Base-by-base conservation (phyloP, 2,113 vertebrate species). In the Psettodes erumei region DNA sequence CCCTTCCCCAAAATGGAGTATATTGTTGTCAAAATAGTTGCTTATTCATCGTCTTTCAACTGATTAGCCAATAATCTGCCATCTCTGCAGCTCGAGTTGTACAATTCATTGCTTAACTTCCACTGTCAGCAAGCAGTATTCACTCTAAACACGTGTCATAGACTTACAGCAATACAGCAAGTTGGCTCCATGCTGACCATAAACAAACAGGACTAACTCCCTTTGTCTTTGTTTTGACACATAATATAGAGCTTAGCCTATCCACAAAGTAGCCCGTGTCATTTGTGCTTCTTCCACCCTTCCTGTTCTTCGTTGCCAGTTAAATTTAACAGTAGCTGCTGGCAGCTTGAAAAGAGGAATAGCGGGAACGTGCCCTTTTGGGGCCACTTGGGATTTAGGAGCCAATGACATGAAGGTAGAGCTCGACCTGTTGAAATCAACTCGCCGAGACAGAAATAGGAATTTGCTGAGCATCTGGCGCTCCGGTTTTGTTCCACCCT, bases 381-480 rank as follows among this genome's bases (percentile, higher is more conserved):
- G 19, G 54, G 50, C 43, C 16, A 12, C 71, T 51, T 43, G 4
- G 8, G 59, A 63, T 38, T 32, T 66, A 71, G 2, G 12, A 81
- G 38, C 8, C 35, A 1, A 9, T 58, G 43, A 68, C 25, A 35
- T 67, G 59, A 77, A 73, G 35, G 61, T 28, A 50, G 38, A 71
- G 28, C 16, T 33, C 18, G 30, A 54, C 18, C 35, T 87, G 77
- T 78, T 79, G 62, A 77, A 73, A 72, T 88, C 50, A 59, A 63
- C 50, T 23, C 54, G 15, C 38, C 2, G 3, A 76, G 64, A 30
- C 27, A 62, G 59, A 56, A 28, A 53, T 38, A n/a, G 30, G 21
- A 73, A 56, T 37, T 3, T 13, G 12, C 37, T 10, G 16, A 65
- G 47, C 38, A 54, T 60, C 18, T 11, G 19, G 58, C 40, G 2